Percentiles rank a stretch among this genome's conserved stretches.
These are phyloP conservation scores for Channa argus DNA, from an alignment of 2,113 vertebrate genomes.

Conservation along the genomic window DNA sequence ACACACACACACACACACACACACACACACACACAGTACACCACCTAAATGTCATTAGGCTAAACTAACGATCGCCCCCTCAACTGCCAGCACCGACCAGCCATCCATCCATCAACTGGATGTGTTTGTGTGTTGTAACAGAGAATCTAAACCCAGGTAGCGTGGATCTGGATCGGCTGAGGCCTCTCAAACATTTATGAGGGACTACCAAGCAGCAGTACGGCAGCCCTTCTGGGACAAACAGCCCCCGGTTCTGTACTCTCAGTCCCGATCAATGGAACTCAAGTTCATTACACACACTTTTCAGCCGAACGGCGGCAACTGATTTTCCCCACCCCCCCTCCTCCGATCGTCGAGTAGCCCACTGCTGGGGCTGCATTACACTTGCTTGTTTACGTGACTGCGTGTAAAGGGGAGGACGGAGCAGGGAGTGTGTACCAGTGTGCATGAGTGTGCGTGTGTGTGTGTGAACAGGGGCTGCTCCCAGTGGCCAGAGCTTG, in stretches of 20 bases:
- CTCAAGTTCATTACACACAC: constrained; percentile 82
- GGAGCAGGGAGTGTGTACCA: constrained; percentile 38
- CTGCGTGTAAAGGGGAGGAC: constrained; percentile 42
- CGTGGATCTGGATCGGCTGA: constrained; percentile 58
- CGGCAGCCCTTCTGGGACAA: constrained; percentile 79
- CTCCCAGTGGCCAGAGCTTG: constrained; percentile 74
- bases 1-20: no score
- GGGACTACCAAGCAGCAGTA: constrained; percentile 70
- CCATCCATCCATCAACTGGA: constrained; percentile 65
- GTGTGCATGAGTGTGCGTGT: constrained; percentile 32
- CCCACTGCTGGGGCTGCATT: constrained; percentile 65
- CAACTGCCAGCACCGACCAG: constrained; percentile 20
- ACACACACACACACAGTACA: constrained; percentile 2
- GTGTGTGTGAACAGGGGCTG: constrained; percentile 27
- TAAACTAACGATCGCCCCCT: constrained; percentile 44
- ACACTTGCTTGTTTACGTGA: constrained; percentile 77
- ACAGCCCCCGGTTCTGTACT: constrained; percentile 79
- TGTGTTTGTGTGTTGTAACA: constrained; percentile 53
- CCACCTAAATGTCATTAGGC: constrained; percentile 45
- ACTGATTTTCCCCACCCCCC: constrained; percentile 35
- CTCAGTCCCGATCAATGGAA: constrained; percentile 82
- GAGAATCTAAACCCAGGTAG: constrained; percentile 66
- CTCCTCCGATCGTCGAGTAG: constrained; percentile 40
- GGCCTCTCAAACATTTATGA: constrained; percentile 85
- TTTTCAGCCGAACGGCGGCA: constrained; percentile 70